phyloP scores from a whole-genome alignment of 2,888 invertebrate genomes.

The Ochropleura plecta region DNA sequence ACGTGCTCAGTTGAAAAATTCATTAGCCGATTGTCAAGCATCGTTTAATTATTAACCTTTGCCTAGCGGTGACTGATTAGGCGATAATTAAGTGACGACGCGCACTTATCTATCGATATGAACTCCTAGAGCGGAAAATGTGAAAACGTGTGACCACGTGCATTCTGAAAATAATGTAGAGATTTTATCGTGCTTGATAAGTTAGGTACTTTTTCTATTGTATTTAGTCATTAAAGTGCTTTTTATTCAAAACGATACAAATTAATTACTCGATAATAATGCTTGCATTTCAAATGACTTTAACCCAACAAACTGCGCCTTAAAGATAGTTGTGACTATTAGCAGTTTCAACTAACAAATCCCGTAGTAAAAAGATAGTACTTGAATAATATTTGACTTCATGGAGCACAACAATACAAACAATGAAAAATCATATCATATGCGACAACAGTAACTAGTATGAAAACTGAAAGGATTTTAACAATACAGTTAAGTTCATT shows the following conservation, averaged over 20 bases:
- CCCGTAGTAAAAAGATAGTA: not conserved
- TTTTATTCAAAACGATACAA: not conserved
- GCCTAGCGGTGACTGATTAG: constrained; percentile 38
- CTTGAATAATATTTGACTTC: not conserved
- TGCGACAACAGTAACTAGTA: constrained; percentile 16
- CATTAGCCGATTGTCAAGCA: constrained; percentile 62
- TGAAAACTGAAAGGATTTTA: constrained; percentile 54
- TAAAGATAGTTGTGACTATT: not conserved
- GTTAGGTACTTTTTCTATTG: not conserved
- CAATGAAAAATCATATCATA: not conserved
- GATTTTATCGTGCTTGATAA: constrained; percentile 15
- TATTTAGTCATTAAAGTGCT: not conserved
- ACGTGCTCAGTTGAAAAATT: constrained; percentile 76
- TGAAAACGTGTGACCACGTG: not conserved
- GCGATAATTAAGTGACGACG: constrained; percentile 44
- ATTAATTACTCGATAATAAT: not conserved
- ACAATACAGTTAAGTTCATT: constrained; percentile 53
- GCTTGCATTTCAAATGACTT: not conserved
- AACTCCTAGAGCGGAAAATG: not conserved
- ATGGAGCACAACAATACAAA: not conserved
- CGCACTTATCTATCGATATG: constrained; percentile 25
- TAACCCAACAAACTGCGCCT: not conserved
- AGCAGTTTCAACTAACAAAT: not conserved
- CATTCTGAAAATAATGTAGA: not conserved
- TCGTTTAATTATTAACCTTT: constrained; percentile 46